Conservation (phyloP, 2,888 invertebrate species). For the Disparrhopalites patrizii region DNA sequence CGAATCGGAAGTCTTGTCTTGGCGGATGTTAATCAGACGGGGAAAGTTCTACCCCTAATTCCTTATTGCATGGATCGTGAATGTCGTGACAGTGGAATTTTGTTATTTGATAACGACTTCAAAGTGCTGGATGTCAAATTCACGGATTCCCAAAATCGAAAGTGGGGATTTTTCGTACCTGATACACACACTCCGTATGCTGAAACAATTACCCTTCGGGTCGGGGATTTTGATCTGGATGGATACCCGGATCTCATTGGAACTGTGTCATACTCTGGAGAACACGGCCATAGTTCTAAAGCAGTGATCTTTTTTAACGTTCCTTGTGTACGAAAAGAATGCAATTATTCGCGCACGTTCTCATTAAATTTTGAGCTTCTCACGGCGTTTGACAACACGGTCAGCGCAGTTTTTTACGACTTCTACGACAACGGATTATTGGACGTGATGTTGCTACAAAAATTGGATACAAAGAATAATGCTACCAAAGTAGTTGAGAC, state of each 20-base stretch:
- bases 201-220: constrained; percentile 73
- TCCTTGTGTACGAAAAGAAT: constrained; percentile 60
- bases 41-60: constrained; percentile 73
- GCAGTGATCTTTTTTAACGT: constrained; percentile 77
- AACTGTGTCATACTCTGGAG: constrained; percentile 55
- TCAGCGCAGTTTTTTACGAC: constrained; percentile 86
- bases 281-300: constrained; percentile 51
- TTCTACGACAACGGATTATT: constrained; percentile 89
- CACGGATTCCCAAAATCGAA: constrained; percentile 60
- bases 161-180: constrained; percentile 66
- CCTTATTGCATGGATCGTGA: constrained; percentile 70
- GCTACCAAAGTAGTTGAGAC: constrained; percentile 4
- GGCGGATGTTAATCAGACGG: constrained; percentile 79
- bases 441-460: constrained; percentile 73
- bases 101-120: constrained; percentile 54
- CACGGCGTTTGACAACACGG: constrained; percentile 65
- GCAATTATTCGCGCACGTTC: constrained; percentile 71
- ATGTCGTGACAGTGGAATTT: constrained; percentile 55
- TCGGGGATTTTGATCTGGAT: constrained; percentile 93
- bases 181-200: constrained; percentile 56
- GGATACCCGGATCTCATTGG: constrained; percentile 89
- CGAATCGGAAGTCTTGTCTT: constrained; percentile 73
- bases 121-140: constrained; percentile 69
- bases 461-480: constrained; percentile 32
- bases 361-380: constrained; percentile 71